A percentile compares a stretch with the other conserved stretches of the same genome.
Conservation (phyloP, 1,140 invertebrate genomes). For the Papilio polytes region DNA sequence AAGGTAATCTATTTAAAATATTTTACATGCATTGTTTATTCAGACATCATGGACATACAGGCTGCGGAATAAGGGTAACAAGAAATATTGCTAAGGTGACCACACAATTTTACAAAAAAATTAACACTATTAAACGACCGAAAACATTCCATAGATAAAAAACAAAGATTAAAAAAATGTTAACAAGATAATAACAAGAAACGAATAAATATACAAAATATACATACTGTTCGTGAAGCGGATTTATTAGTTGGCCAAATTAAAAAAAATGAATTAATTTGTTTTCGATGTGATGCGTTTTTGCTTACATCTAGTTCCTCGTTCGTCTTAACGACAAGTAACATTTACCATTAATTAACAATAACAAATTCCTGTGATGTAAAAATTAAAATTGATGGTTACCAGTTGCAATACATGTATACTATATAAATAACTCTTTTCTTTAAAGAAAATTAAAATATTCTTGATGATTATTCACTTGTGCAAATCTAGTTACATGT, state of each 20-base stretch:
- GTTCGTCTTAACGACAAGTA: neutral
- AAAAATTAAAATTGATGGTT: neutral
- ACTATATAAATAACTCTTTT: neutral
- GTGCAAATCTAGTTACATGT: no score
- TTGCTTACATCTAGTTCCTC: neutral
- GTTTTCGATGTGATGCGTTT: neutral
- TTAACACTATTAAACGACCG: no score
- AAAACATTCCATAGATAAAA: no score
- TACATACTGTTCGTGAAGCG: neutral
- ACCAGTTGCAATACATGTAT: neutral
- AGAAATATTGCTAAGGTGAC: no score
- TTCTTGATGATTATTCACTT: no score
- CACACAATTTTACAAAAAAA: no score
- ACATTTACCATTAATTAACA: neutral
- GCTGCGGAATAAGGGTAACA: no score
- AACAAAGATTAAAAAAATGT: neutral
- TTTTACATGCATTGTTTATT: conserved; percentile 5
- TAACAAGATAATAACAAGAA: neutral
- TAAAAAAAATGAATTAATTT: neutral
- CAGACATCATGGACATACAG: no score
- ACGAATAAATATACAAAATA: neutral
- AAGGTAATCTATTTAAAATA: neutral
- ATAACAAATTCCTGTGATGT: neutral
- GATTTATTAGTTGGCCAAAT: neutral
- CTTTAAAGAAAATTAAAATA: neutral